Percentiles rank a stretch among this genome's conserved stretches.
Conservation (phyloP, 2,888 invertebrate genomes). For the Acronicta alni region DNA sequence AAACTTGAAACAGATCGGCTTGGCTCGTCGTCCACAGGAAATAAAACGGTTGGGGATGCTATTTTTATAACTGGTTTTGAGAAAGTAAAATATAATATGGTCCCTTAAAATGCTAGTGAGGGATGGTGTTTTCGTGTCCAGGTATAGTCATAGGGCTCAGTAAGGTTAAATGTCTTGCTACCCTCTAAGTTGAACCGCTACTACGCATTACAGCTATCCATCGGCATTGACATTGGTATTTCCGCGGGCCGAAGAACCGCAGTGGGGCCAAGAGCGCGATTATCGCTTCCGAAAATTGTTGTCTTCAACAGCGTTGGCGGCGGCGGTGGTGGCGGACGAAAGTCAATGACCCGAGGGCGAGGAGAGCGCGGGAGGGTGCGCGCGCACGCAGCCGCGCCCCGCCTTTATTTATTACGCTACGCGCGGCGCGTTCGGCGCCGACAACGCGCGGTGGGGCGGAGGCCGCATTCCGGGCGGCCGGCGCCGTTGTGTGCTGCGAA, state of each 20-base stretch:
- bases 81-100: conserved; percentile 57
- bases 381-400: conserved; percentile 88
- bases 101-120: conserved; percentile 44
- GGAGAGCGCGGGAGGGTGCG: conserved; percentile 87
- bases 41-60: conserved; percentile 62
- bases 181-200: conserved; percentile 17
- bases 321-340: conserved; percentile 67
- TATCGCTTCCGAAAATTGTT: conserved; percentile 77
- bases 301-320: conserved; percentile 75
- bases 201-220: conserved; percentile 60
- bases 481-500: conserved; percentile 78
- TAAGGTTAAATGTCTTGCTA: conserved; percentile 15
- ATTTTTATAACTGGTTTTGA: conserved; percentile 69
- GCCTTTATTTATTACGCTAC: conserved; percentile 89
- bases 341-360: conserved; percentile 86
- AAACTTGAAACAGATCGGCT: conserved; percentile 54
- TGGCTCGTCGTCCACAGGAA: conserved; percentile 62
- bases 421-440: conserved; percentile 82
- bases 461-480: conserved; percentile 83
- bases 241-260: conserved; percentile 60
- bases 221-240: conserved; percentile 85
- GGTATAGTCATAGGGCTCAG: conserved; percentile 72
- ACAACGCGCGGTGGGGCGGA: conserved; percentile 84
- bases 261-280: conserved; percentile 77
- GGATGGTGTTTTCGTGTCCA: conserved; percentile 59